These are phyloP conservation scores for Agonopterix subpropinquella DNA, from an alignment of 2,888 invertebrate species.

Conservation along the genomic window DNA sequence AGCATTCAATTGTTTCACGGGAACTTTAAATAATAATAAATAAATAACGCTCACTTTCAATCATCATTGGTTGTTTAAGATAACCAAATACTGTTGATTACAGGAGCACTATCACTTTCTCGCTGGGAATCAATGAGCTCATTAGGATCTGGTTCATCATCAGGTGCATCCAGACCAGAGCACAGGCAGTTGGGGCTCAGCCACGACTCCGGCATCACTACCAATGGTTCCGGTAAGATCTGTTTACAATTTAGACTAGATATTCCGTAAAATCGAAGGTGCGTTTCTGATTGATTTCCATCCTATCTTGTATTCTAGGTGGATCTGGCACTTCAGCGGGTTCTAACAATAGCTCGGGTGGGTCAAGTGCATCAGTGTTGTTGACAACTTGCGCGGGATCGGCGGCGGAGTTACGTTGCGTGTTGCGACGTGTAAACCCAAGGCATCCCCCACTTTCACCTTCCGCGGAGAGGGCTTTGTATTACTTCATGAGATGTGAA, in stretches of 20 bases:
- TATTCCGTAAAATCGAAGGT: too few relatives aligned
- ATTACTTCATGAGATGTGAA: conserved; percentile 95
- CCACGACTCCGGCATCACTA: conserved; percentile 66
- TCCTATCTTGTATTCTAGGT: conserved; percentile 16
- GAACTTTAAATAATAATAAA: too few relatives aligned
- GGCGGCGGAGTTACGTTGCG: conserved; percentile 84
- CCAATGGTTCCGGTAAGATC: conserved; percentile 59
- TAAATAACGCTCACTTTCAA: too few relatives aligned
- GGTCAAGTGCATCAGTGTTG: conserved; percentile 63
- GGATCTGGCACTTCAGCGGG: conserved; percentile 49
- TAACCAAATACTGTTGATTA: not conserved
- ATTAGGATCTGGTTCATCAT: conserved; percentile 66
- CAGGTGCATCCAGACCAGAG: conserved; percentile 50
- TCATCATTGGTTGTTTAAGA: not conserved
- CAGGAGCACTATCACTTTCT: conserved; percentile 88
- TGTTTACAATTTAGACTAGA: not conserved
- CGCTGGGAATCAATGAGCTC: conserved; percentile 86
- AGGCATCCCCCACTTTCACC: conserved; percentile 76
- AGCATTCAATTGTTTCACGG: not conserved
- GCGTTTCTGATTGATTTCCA: too few relatives aligned
- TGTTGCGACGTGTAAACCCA: conserved; percentile 78
- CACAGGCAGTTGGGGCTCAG: conserved; percentile 57
- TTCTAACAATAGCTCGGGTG: conserved; percentile 31
- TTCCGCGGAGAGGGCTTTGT: conserved; percentile 85
- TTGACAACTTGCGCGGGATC: conserved; percentile 94